Conservation (phyloP, 2,888 invertebrate species). For the Imbricaverruca yamaguchii region DNA sequence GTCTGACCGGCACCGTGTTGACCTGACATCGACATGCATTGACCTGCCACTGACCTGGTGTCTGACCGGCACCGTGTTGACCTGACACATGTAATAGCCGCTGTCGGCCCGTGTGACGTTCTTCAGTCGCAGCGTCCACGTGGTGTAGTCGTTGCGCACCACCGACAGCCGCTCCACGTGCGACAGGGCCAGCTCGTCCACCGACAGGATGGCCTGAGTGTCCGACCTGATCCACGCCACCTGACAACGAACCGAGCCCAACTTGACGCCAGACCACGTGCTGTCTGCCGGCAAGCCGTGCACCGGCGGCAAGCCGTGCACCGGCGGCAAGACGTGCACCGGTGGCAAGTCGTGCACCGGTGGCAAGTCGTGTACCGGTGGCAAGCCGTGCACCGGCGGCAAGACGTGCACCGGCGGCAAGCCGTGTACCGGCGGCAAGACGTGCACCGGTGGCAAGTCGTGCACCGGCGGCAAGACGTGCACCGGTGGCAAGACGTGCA, state of each 20-base stretch:
- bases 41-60: slow-evolving; percentile 56
- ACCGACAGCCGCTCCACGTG: slow-evolving; percentile 64
- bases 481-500: too few species aligned
- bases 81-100: slow-evolving; percentile 84
- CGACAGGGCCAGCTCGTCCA: slow-evolving; percentile 88
- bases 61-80: slow-evolving; percentile 89
- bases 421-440: too few species aligned
- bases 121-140: slow-evolving; percentile 83
- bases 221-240: slow-evolving; percentile 93
- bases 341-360: too few species aligned
- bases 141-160: slow-evolving; percentile 61
- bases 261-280: too few species aligned
- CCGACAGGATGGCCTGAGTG: slow-evolving; percentile 84
- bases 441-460: too few species aligned
- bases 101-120: slow-evolving; percentile 76
- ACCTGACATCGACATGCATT: slow-evolving; percentile 59
- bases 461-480: too few species aligned
- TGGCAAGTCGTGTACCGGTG: too few species aligned
- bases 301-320: too few species aligned
- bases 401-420: too few species aligned
- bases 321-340: too few species aligned
- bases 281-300: too few species aligned
- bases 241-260: slow-evolving; percentile 43
- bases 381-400: too few species aligned
- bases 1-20: slow-evolving; percentile 88